Evolutionary conservation across 2,797 vertebrate genomes (phyloP), one percentile per base, ranked within the genome.

Genomic region (Etheostoma perlongum): DNA sequence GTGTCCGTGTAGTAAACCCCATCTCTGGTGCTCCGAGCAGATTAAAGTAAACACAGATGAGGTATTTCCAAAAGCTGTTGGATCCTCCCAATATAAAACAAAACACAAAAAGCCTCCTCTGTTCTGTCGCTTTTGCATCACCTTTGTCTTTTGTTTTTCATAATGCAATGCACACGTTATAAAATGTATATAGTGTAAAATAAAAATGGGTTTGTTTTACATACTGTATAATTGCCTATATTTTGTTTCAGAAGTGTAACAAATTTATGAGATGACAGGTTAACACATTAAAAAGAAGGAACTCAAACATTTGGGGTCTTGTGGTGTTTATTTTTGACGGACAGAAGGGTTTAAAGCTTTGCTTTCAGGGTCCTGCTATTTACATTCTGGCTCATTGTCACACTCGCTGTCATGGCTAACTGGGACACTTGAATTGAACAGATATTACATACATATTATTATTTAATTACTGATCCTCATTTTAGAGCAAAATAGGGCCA

Each of bases 201-300:
- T 95, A 95, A 95, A 95, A 94, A 93, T 93, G 89, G 87, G 91
- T 94, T 94, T 92, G 93, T 94, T 95, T 95, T 95, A 94, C 92
- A 94, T 95, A 95, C 95, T 96, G 95, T 95, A 96, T 93, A 96
- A 95, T 95, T 95, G 93, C 93, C 94, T 95, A 94, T 95, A 95
- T 96, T 95, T 96, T 95, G 93, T 95, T 95, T 95, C 90, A 92
- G 91, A 95, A 93, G 91, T 95, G 95, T 95, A 95, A 94, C 94
- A 94, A 93, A 95, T 95, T 95, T 94, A 95, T 95, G 94, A 95
- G 91, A 95, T 89, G 90, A 85, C 91, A 87, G 92, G 93, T 92
- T 95, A 95, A 96, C 95, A 94, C 94, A 95, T 94, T 95, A 96
- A 96, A 94, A 95, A 91, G 90, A 91, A 91, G 88, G 88, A 94